phyloP scores from a whole-genome alignment of 2,797 vertebrate genomes.

The Corythornis leucogaster region DNA sequence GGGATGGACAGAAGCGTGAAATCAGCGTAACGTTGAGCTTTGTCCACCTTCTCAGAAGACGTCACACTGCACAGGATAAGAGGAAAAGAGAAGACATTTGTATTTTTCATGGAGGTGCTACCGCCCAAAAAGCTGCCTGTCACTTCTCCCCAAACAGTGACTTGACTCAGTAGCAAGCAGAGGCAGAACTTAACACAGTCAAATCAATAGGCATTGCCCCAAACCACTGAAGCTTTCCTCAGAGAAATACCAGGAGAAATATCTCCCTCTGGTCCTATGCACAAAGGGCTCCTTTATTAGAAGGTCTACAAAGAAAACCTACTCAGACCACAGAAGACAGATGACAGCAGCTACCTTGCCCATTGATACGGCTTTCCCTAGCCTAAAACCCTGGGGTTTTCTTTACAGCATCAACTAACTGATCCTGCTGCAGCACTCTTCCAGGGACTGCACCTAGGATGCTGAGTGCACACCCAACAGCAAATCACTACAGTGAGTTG shows the following conservation, averaged over 20 bases:
- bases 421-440: not conserved
- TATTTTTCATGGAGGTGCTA: not conserved
- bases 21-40: constrained; percentile 97
- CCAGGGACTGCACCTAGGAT: not conserved
- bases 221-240: not conserved
- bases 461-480: not conserved
- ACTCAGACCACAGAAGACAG: not conserved
- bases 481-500: not conserved
- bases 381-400: not conserved
- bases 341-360: not conserved
- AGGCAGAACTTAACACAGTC: not conserved
- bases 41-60: constrained; percentile 98
- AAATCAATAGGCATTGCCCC: not conserved
- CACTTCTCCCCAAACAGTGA: not conserved
- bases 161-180: not conserved
- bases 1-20: constrained; percentile 97
- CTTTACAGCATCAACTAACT: not conserved
- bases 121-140: not conserved
- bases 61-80: constrained; percentile 87
- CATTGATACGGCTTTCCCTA: not conserved
- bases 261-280: not conserved
- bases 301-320: not conserved
- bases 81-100: constrained; percentile 14
- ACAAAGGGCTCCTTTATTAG: not conserved
- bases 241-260: not conserved